phyloP scores from a whole-genome alignment of 2,888 invertebrate species.

The Drosophila leonis region DNA sequence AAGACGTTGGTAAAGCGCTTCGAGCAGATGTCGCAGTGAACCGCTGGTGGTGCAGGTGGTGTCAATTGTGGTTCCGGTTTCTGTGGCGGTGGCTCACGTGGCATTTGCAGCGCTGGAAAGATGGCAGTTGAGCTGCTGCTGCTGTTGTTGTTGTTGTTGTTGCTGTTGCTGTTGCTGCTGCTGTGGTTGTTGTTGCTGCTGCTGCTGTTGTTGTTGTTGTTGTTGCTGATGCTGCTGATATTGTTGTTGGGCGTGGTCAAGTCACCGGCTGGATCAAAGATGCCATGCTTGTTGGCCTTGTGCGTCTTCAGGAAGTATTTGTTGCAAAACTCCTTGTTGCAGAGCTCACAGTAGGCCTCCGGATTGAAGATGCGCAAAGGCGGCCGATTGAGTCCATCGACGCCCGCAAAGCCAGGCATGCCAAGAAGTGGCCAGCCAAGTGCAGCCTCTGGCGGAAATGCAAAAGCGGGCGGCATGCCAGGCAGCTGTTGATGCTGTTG shows the following conservation, averaged over 20 bases:
- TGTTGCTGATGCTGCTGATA: constrained; percentile 40
- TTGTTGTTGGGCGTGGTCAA: constrained; percentile 40
- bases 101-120: constrained; percentile 64
- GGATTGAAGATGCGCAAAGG: constrained; percentile 96
- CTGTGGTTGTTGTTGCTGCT: constrained; percentile 31
- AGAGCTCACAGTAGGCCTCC: constrained; percentile 98
- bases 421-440: constrained; percentile 83
- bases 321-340: constrained; percentile 99
- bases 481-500: constrained; percentile 76
- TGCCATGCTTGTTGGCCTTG: constrained; percentile 98
- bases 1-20: constrained; percentile 91
- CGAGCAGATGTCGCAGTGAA: constrained; percentile 90
- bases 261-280: constrained; percentile 88
- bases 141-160: constrained; percentile 36
- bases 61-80: constrained; percentile 51
- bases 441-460: constrained; percentile 83
- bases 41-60: constrained; percentile 70
- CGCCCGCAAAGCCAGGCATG: constrained; percentile 82
- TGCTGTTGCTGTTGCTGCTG: constrained; percentile 37
- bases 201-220: constrained; percentile 31
- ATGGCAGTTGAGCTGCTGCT: constrained; percentile 64
- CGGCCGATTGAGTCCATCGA: constrained; percentile 85
- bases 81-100: constrained; percentile 49
- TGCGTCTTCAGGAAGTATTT: constrained; percentile 99
- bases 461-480: constrained; percentile 85